Conservation (phyloP, 2,888 invertebrate species). For the Drosophila austrosaltans region DNA sequence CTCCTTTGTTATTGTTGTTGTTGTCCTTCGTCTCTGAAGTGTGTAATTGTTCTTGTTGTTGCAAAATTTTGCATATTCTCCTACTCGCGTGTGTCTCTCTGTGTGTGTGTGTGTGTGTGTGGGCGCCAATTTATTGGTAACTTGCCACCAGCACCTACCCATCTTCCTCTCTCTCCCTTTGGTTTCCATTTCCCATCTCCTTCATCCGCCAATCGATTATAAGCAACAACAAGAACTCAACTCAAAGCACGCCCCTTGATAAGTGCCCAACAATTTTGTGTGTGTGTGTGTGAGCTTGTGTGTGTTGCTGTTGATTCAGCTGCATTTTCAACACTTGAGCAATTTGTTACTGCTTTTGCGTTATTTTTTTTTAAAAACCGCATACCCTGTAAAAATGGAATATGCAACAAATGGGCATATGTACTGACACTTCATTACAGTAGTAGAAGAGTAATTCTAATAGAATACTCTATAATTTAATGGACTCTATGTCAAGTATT, state of each 20-base stretch:
- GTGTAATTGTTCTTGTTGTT: conserved; percentile 11
- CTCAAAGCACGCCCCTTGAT: conserved; percentile 58
- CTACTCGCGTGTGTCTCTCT: conserved; percentile 15
- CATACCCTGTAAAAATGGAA: conserved; percentile 27
- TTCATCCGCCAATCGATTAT: conserved; percentile 64
- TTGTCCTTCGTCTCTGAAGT: conserved; percentile 5
- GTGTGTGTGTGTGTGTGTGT: conserved; percentile 13
- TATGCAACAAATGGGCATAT: background rate
- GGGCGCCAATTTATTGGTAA: conserved; percentile 65
- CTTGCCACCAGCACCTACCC: conserved; percentile 33
- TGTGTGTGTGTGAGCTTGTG: conserved; percentile 10
- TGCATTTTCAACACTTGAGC: conserved; percentile 72
- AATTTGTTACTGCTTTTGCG: conserved; percentile 59
- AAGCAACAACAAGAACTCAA: conserved; percentile 30
- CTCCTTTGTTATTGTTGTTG: conserved; percentile 12
- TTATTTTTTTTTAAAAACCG: conserved; percentile 12
- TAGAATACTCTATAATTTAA: too few relatives aligned
- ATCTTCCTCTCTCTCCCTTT: background rate
- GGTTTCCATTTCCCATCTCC: conserved; percentile 20
- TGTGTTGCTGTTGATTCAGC: conserved; percentile 62
- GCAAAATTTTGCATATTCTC: conserved; percentile 19
- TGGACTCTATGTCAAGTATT: too few relatives aligned
- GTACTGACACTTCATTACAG: background rate
- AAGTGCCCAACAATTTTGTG: conserved; percentile 60
- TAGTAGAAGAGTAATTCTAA: too few relatives aligned